Evolutionary conservation across 2,888 invertebrate species (phyloP), one percentile per base, ranked within the genome.

Genomic region (Drosophila imparisetae): DNA sequence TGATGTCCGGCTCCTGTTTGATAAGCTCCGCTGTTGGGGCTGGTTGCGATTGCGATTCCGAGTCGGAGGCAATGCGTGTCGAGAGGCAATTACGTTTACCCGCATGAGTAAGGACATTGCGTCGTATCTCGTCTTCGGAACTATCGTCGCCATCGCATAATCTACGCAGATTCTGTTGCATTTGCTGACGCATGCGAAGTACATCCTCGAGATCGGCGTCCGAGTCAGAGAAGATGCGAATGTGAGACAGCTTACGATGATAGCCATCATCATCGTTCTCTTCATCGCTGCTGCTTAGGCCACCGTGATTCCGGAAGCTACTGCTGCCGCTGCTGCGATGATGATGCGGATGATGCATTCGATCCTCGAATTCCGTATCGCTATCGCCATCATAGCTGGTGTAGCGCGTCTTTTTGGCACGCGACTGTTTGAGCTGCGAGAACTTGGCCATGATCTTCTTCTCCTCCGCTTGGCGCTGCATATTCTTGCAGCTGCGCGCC

Each of bases 391-490:
- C 97, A 95, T 97, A 97, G 69, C 97, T 97, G 0, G 96, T 96
- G 7, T 97, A 97, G 68, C 97, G 95, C 92, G 97, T 97, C 94
- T 98, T 98, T 91, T 97, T 96, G 2, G 97, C 97, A 77, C 97
- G 94, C 89, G 97, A 96, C 92, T 98, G 97, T 91, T 98, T 98
- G 71, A 98, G 92, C 90, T 97, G 96, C 81, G 96, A 96, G 91
- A 98, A 98, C 93, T 98, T 97, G 11, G 98, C 97, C 92, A 98
- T 97, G 61, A 97, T 95, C 91, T 97, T 97, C 91, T 97, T 97
- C 93, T 97, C 97, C 92, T 98, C 97, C 91, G 97, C 97, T 91
- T 97, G 96, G 91, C 97, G 97, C 92, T 97, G 97, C 96, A 97
- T 97, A 92, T 98, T 98, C 93, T 98, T 98, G 88, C 97, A 98